Conservation (phyloP, 92 coral and sea anemone species). For the Porites rus region DNA sequence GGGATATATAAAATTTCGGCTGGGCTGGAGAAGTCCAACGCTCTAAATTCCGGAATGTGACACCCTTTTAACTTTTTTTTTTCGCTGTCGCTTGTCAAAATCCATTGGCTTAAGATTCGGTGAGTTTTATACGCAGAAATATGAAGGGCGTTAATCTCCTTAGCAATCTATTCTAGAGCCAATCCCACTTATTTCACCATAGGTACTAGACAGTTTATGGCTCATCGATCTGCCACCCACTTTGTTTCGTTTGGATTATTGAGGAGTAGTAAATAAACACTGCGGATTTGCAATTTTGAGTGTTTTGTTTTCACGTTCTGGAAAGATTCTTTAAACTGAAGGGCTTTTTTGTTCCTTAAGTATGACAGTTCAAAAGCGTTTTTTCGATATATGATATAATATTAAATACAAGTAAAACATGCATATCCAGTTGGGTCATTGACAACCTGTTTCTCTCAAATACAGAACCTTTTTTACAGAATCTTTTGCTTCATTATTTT, state of each 20-base stretch:
- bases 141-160: neutral
- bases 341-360: too few relatives aligned
- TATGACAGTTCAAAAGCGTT: too few relatives aligned
- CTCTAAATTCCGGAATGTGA: conserved; percentile 11
- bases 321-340: too few relatives aligned
- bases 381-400: too few relatives aligned
- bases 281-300: neutral
- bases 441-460: too few relatives aligned
- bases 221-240: conserved; percentile 21
- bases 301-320: neutral
- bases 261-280: neutral
- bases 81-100: neutral
- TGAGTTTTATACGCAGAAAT: neutral
- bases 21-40: neutral
- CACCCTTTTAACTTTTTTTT: neutral
- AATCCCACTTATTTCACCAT: too few relatives aligned
- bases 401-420: too few relatives aligned
- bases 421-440: too few relatives aligned
- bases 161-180: too few relatives aligned
- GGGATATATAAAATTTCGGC: conserved; percentile 12
- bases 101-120: neutral
- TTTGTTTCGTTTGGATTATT: neutral
- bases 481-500: too few relatives aligned
- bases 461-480: too few relatives aligned
- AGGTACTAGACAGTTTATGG: too few relatives aligned